Evolutionary conservation across 2,797 vertebrate species (phyloP).

Genomic region (Circus cinereus): DNA sequence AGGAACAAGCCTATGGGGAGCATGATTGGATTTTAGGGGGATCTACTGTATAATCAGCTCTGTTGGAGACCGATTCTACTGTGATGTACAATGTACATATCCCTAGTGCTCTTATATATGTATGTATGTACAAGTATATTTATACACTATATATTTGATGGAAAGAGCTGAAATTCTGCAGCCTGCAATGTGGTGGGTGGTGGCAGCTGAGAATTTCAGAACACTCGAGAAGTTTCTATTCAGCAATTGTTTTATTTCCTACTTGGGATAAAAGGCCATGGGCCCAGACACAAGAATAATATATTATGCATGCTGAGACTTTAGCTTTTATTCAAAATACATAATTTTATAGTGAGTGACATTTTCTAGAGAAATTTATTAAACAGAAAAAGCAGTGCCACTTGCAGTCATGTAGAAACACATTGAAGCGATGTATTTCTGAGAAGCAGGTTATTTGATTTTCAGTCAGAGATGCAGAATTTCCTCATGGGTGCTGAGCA

Average conservation of each 20-base stretch:
- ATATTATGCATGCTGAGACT: neutral
- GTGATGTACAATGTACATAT: fast-evolving
- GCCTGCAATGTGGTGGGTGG: neutral
- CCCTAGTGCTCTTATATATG: neutral
- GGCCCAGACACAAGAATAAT: neutral
- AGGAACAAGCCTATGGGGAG: neutral
- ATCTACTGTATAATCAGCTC: neutral
- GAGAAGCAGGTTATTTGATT: neutral
- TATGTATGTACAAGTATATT: neutral
- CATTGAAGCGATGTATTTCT: neutral
- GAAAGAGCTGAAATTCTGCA: neutral
- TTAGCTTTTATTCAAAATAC: neutral
- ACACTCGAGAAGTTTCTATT: neutral
- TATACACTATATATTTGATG: neutral
- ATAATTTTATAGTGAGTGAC: constrained; percentile 3
- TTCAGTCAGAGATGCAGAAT: neutral
- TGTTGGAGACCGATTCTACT: neutral
- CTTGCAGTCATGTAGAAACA: neutral
- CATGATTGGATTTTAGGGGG: fast-evolving
- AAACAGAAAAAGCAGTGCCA: neutral
- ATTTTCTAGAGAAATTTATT: constrained; percentile 13
- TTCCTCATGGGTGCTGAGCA: neutral
- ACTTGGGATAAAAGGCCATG: neutral
- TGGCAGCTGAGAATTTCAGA: neutral
- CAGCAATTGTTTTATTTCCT: neutral